phyloP scores from a whole-genome alignment of 2,113 vertebrate species.

The Mandrillus leucophaeus region DNA sequence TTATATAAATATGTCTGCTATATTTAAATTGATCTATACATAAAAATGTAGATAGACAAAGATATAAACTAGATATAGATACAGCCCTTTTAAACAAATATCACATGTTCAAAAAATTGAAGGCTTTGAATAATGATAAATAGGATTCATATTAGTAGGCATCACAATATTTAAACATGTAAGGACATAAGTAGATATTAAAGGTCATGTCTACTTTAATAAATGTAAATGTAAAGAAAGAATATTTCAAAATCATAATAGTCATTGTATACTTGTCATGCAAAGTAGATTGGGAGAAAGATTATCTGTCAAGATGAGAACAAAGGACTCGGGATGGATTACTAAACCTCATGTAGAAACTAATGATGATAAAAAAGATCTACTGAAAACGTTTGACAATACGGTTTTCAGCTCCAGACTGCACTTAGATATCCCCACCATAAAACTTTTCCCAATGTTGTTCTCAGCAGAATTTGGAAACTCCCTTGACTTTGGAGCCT shows the following conservation, averaged over 20 bases:
- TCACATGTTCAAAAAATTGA: neutral
- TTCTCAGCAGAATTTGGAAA: neutral
- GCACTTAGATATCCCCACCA: rapidly evolving
- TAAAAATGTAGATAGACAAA: neutral
- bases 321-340: neutral
- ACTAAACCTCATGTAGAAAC: neutral
- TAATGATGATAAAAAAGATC: too few relatives aligned
- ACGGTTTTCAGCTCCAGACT: neutral
- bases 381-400: neutral
- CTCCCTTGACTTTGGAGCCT: neutral
- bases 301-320: neutral
- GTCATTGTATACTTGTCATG: neutral
- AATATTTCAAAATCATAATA: neutral
- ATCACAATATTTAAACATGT: neutral
- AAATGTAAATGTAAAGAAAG: neutral
- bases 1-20: neutral
- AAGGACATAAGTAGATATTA: neutral
- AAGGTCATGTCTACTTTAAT: neutral
- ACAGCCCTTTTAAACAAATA: neutral
- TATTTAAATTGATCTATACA: neutral
- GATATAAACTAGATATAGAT: neutral
- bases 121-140: neutral
- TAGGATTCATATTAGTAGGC: neutral
- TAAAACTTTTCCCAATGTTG: neutral
- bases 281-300: neutral